A percentile compares a stretch with the other conserved stretches of the same genome.
phyloP scores from a whole-genome alignment of 1,140 invertebrate genomes.

The Danaus plexippus region DNA sequence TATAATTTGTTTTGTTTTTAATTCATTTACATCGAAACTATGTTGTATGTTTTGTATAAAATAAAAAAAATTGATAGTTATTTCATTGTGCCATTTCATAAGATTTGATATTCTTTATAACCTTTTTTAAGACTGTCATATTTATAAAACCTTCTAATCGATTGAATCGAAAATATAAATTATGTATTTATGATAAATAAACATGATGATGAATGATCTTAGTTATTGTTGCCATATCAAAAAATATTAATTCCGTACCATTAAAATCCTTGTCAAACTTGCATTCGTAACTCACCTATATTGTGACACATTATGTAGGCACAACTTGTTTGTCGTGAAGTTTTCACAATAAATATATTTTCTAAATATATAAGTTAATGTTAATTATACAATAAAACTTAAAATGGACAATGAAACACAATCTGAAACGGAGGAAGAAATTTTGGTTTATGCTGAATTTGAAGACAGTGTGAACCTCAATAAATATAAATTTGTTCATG shows the following conservation, averaged over 20 bases:
- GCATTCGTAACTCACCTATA: too few species aligned
- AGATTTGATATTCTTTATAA: too few species aligned
- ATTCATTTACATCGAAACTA: not conserved
- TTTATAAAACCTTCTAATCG: not conserved
- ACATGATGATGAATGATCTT: too few species aligned
- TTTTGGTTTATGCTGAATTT: slow-evolving; percentile 55
- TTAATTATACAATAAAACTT: not conserved
- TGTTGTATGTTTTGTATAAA: too few species aligned
- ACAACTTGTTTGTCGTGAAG: not conserved
- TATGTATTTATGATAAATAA: not conserved
- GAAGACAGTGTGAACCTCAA: slow-evolving; percentile 51
- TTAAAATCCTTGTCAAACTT: too few species aligned
- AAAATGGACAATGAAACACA: slow-evolving; percentile 7
- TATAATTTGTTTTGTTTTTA: slow-evolving; percentile 16
- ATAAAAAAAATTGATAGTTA: too few species aligned
- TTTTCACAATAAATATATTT: not conserved
- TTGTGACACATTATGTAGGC: too few species aligned
- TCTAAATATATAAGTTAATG: not conserved
- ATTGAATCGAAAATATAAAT: not conserved
- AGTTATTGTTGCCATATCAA: too few species aligned
- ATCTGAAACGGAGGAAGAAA: slow-evolving; percentile 51
- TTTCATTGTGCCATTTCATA: too few species aligned
- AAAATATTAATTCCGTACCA: too few species aligned
- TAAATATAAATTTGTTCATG: slow-evolving; percentile 48
- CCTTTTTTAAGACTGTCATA: too few species aligned